Percentiles rank a stretch among this genome's conserved stretches.
These are phyloP conservation scores for Sphaeramia orbicularis DNA, from an alignment of 2,797 vertebrate genomes.

Conservation along the genomic window DNA sequence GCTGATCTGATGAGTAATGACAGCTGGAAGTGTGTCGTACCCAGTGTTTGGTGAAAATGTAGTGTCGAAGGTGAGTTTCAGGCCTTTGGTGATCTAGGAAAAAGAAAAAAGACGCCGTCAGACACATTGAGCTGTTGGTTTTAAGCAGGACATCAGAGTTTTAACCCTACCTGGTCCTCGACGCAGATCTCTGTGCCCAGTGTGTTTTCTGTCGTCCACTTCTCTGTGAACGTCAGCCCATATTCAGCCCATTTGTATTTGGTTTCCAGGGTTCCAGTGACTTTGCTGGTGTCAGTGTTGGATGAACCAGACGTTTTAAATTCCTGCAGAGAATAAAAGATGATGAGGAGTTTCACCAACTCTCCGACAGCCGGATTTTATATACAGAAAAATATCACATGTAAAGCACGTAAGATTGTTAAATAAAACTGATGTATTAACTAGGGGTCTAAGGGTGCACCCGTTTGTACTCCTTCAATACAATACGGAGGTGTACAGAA, in stretches of 20 bases:
- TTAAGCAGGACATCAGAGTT: too few species aligned
- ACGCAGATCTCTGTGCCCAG: conserved; percentile 97
- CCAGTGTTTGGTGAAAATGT: conserved; percentile 99
- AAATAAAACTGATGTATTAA: too few species aligned
- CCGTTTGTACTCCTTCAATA: too few species aligned
- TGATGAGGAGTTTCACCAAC: too few species aligned
- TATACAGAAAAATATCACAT: too few species aligned
- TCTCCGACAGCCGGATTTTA: too few species aligned
- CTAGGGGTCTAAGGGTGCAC: too few species aligned
- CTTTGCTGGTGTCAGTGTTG: conserved; percentile 98
- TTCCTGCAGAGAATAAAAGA: conserved; percentile 82
- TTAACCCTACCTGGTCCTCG: conserved; percentile 93
- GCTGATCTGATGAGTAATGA: too few species aligned
- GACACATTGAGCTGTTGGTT: too few species aligned
- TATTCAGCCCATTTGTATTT: conserved; percentile 99
- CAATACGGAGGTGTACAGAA: too few species aligned
- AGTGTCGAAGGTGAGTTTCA: conserved; percentile 98
- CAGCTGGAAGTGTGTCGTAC: conserved; percentile 72
- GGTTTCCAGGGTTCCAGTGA: conserved; percentile 96
- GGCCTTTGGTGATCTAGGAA: conserved; percentile 93
- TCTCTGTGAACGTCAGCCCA: conserved; percentile 98
- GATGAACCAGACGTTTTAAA: conserved; percentile 97
- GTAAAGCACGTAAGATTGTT: too few species aligned
- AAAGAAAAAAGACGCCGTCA: too few species aligned
- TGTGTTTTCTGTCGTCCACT: conserved; percentile 99